Conservation (phyloP, 2,113 vertebrate genomes). For the Chunga burmeisteri region DNA sequence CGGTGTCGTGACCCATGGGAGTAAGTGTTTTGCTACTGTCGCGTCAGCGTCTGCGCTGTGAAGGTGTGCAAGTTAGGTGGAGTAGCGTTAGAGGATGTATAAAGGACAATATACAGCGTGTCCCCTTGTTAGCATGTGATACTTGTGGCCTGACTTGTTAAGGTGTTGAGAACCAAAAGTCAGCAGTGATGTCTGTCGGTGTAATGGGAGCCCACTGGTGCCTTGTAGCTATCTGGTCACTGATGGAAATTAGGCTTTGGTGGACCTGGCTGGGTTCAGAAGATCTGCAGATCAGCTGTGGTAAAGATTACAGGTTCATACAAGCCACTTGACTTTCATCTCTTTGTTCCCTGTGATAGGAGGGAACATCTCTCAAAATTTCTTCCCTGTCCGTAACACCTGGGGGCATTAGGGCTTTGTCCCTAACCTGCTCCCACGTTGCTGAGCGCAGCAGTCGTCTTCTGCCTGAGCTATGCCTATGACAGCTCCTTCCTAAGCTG, state of each 20-base stretch:
- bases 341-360: background rate
- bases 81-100: too few species aligned
- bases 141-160: background rate
- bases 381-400: background rate
- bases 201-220: background rate
- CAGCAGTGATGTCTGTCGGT: background rate
- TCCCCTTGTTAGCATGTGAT: background rate
- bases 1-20: background rate
- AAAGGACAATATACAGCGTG: background rate
- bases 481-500: background rate
- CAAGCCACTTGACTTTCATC: background rate
- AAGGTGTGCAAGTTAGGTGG: background rate
- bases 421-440: too few species aligned
- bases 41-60: background rate
- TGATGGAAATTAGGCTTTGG: background rate
- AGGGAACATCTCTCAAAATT: background rate
- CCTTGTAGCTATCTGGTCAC: background rate
- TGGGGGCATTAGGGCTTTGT: background rate
- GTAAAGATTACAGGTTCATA: background rate
- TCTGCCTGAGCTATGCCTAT: background rate
- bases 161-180: background rate
- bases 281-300: background rate
- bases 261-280: background rate
- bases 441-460: background rate
- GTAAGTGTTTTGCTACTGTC: background rate